These are phyloP conservation scores for Anguilla pacifica DNA, from an alignment of 2,797 vertebrate species.

Conservation along the genomic window DNA sequence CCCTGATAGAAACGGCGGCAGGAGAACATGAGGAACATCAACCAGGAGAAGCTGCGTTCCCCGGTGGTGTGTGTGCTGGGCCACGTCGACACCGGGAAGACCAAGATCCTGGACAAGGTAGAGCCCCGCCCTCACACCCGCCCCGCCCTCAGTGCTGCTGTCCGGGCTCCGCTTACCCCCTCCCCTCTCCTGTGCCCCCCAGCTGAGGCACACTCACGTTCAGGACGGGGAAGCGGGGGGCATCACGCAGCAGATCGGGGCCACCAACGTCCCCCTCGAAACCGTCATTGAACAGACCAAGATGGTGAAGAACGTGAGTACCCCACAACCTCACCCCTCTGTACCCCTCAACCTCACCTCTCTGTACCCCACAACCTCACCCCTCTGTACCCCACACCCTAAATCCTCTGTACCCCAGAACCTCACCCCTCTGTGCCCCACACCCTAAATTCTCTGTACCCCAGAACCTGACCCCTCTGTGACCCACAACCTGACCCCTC, in stretches of 20 bases:
- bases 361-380: background rate
- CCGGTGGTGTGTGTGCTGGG: conserved; percentile 98
- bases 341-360: background rate
- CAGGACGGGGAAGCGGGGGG: conserved; percentile 96
- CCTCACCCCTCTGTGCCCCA: conserved; percentile 42
- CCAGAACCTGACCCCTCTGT: too few relatives aligned
- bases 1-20: conserved; percentile 83
- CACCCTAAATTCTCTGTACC: background rate
- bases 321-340: background rate
- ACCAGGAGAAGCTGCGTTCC: conserved; percentile 81
- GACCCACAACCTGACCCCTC: background rate
- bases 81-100: conserved; percentile 97
- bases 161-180: background rate
- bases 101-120: conserved; percentile 98
- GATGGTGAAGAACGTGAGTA: conserved; percentile 95
- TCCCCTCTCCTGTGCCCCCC: background rate
- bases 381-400: too few relatives aligned
- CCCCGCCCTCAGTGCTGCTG: background rate
- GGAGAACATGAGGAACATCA: conserved; percentile 85
- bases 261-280: conserved; percentile 95
- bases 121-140: conserved; percentile 23
- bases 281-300: conserved; percentile 90
- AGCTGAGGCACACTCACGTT: conserved; percentile 92
- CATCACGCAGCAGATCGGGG: conserved; percentile 98
- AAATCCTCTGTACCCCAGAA: too few relatives aligned